A percentile compares a stretch with the other conserved stretches of the same genome.
These are phyloP conservation scores for Lamproptera curius DNA, from an alignment of 2,888 invertebrate genomes.

Conservation along the genomic window DNA sequence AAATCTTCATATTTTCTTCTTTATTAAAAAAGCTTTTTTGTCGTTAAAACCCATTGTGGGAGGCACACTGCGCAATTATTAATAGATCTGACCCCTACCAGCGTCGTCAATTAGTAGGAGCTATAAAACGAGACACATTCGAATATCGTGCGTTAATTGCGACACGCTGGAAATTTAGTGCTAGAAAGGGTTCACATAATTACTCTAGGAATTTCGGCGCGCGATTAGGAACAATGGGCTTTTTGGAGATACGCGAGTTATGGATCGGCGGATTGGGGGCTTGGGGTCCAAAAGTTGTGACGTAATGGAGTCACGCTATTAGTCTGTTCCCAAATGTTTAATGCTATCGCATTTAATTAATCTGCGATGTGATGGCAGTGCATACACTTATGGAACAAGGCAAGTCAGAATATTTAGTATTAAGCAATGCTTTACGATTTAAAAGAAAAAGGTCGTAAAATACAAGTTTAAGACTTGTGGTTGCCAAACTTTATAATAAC, in stretches of 20 bases:
- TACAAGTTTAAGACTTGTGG: no score
- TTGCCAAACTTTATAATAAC: no score
- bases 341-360: no score
- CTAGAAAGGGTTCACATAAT: constrained; percentile 48
- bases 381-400: no score
- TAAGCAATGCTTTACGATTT: no score
- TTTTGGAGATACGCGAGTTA: constrained; percentile 34
- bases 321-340: no score
- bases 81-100: constrained; percentile 41
- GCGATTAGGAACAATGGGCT: constrained; percentile 45
- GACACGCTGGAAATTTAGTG: constrained; percentile 43
- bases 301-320: not conserved
- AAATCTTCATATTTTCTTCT: no score
- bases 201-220: constrained; percentile 43
- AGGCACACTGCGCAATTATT: constrained; percentile 39
- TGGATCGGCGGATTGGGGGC: constrained; percentile 23
- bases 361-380: no score
- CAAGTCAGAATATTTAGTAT: no score
- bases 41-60: no score
- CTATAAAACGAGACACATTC: constrained; percentile 42
- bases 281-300: constrained; percentile 1
- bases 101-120: constrained; percentile 38
- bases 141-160: constrained; percentile 45
- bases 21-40: no score
- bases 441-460: no score